Percentiles rank a stretch among this genome's conserved stretches.
Conservation (phyloP, 2,113 vertebrate genomes). For the Ondatra zibethicus region DNA sequence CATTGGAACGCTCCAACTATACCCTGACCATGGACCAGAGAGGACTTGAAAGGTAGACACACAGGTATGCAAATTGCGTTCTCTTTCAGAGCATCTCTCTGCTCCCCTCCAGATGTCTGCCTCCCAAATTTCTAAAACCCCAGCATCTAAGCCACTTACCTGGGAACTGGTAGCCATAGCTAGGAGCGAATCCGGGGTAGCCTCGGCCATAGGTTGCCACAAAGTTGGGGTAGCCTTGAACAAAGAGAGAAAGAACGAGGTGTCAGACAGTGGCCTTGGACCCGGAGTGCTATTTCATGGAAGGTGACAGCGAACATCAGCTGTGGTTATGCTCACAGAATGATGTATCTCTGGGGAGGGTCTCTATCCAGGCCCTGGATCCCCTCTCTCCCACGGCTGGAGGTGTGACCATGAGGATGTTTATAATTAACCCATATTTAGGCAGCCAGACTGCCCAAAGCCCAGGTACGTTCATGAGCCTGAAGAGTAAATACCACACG, state of each 20-base stretch:
- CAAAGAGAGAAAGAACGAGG: conserved; percentile 77
- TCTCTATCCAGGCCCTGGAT: background rate
- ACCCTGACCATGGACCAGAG: background rate
- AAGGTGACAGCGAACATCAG: background rate
- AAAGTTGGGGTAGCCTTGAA: conserved; percentile 98
- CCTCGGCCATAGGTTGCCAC: conserved; percentile 98
- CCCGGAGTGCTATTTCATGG: background rate
- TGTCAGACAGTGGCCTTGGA: conserved; percentile 55
- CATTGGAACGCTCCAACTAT: background rate
- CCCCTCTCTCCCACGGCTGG: background rate
- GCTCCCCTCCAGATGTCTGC: background rate
- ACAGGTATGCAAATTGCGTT: fast-evolving
- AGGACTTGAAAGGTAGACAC: background rate
- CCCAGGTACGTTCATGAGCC: conserved; percentile 83
- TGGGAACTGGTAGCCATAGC: conserved; percentile 99
- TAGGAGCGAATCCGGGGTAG: conserved; percentile 98
- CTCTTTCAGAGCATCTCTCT: background rate
- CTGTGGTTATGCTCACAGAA: background rate
- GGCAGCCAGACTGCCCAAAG: conserved; percentile 80
- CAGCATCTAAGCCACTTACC: conserved; percentile 87
- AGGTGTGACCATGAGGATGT: conserved; percentile 63
- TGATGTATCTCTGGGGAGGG: background rate
- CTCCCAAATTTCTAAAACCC: background rate
- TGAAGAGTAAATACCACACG: conserved; percentile 90
- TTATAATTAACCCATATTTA: conserved; percentile 85